phyloP scores from a whole-genome alignment of 2,797 vertebrate genomes.

The Lutjanus argentimaculatus region DNA sequence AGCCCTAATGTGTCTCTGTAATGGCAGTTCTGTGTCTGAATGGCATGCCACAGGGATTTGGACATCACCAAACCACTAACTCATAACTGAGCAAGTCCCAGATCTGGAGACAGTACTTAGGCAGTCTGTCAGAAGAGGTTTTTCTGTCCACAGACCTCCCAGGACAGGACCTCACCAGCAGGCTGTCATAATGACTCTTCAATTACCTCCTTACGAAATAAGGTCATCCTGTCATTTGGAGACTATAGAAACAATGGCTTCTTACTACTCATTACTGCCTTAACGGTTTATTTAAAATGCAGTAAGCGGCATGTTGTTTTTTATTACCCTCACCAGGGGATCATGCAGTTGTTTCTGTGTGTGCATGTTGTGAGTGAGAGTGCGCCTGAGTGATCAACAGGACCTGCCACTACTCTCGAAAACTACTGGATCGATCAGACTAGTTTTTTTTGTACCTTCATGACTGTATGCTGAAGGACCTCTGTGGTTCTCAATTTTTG shows the following conservation, averaged over 20 bases:
- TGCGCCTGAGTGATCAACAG: no score
- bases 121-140: constrained; percentile 48
- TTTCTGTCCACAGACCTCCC: constrained; percentile 72
- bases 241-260: constrained; percentile 46
- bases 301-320: constrained; percentile 12
- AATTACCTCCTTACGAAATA: constrained; percentile 68
- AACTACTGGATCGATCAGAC: no score
- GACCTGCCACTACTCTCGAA: no score
- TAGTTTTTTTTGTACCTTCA: no score
- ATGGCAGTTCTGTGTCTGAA: constrained; percentile 52
- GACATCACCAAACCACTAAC: constrained; percentile 65
- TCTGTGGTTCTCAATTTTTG: no score
- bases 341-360: no score
- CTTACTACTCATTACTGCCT: constrained; percentile 9
- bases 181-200: constrained; percentile 65
- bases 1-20: constrained; percentile 44
- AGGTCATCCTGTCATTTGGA: constrained; percentile 68
- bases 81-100: constrained; percentile 52
- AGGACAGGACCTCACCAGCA: constrained; percentile 69
- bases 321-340: no score
- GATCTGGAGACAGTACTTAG: constrained; percentile 56
- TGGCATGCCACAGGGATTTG: constrained; percentile 35
- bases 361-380: no score
- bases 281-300: constrained; percentile 37
- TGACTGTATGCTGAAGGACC: no score